Conservation (phyloP, 2,113 vertebrate species). For the Herpetotheres cachinnans region DNA sequence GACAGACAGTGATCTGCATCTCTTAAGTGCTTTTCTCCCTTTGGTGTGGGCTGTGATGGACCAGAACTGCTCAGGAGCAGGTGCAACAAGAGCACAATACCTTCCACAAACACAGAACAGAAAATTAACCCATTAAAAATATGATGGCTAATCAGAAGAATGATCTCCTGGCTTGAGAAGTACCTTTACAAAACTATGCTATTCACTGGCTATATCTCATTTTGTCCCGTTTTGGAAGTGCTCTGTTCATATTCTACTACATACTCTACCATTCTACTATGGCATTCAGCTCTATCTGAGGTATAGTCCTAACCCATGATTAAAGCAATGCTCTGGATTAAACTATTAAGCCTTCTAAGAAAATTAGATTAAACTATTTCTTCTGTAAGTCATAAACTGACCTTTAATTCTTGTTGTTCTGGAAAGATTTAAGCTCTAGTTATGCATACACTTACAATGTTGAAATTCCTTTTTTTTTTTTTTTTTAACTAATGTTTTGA, state of each 20-base stretch:
- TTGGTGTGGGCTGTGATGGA: background rate
- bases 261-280: background rate
- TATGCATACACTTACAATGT: background rate
- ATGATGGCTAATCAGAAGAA: background rate
- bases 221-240: background rate
- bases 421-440: background rate
- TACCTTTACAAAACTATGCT: background rate
- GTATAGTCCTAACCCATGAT: background rate
- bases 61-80: background rate
- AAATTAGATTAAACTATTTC: background rate
- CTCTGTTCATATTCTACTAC: background rate
- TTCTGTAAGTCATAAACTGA: background rate
- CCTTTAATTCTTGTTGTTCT: background rate
- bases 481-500: background rate
- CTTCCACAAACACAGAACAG: background rate
- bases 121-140: background rate
- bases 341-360: background rate
- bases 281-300: background rate
- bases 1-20: background rate
- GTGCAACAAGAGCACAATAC: background rate
- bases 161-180: background rate
- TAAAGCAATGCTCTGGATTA: background rate
- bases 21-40: background rate
- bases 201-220: background rate
- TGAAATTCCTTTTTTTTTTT: background rate